A percentile compares a stretch with the other conserved stretches of the same genome.
These are phyloP conservation scores for Cantharis nigra DNA, from an alignment of 2,888 invertebrate genomes.

Conservation along the genomic window DNA sequence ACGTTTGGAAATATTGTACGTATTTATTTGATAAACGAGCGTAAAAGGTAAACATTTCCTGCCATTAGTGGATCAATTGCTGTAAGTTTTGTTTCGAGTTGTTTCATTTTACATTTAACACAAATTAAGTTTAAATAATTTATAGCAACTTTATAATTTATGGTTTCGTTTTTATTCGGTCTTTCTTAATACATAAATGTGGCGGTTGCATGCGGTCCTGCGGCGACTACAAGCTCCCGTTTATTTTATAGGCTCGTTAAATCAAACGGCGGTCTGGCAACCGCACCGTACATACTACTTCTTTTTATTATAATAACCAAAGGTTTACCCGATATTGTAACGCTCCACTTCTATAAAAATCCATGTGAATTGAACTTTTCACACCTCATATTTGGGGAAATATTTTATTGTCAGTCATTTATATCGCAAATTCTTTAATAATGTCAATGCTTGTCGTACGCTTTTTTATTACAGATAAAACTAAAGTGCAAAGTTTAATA, in stretches of 20 bases:
- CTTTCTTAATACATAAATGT: conserved; percentile 29
- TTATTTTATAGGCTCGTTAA: conserved; percentile 33
- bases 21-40: background rate
- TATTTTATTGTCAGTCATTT: conserved; percentile 26
- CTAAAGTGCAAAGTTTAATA: background rate
- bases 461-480: background rate
- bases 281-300: conserved; percentile 20
- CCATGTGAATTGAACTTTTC: conserved; percentile 32
- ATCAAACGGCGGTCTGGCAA: conserved; percentile 32
- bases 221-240: conserved; percentile 33
- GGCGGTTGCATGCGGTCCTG: conserved; percentile 30
- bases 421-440: conserved; percentile 19
- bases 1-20: background rate
- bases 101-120: conserved; percentile 1
- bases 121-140: conserved; percentile 16
- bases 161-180: conserved; percentile 18
- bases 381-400: conserved; percentile 30
- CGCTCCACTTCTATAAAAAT: conserved; percentile 30
- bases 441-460: conserved; percentile 3
- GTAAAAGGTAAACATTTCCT: background rate
- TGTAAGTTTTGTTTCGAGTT: background rate
- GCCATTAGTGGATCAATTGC: background rate
- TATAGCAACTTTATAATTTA: conserved; percentile 21
- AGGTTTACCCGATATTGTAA: conserved; percentile 25
- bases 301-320: conserved; percentile 30